phyloP scores from a whole-genome alignment of 2,797 vertebrate species.

The Myotis findleyi region DNA sequence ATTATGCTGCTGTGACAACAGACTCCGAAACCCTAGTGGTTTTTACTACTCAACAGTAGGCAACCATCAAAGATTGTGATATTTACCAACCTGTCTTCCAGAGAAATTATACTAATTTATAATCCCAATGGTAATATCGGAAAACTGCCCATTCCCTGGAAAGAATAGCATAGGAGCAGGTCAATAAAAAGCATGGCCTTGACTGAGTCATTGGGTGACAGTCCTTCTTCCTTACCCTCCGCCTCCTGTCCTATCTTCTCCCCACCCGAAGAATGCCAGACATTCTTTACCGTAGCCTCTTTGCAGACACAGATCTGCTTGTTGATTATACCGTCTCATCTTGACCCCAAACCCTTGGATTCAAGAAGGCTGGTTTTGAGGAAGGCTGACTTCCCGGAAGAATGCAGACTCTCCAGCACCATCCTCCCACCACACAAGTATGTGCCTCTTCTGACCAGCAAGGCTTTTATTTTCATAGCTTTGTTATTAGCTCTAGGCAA shows the following conservation, averaged over 20 bases:
- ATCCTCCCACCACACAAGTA: neutral
- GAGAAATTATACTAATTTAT: neutral
- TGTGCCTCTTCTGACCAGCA: neutral
- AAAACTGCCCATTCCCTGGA: neutral
- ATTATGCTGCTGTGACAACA: neutral
- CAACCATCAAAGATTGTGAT: neutral
- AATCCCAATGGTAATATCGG: neutral
- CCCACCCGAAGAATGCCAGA: neutral
- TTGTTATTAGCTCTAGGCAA: slow-evolving; percentile 50
- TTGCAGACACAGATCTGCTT: neutral
- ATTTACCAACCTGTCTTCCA: neutral
- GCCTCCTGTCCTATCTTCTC: neutral
- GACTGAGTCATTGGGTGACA: neutral
- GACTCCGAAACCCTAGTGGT: neutral
- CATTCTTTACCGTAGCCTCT: slow-evolving; percentile 34
- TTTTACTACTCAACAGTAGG: neutral
- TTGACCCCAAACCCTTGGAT: slow-evolving; percentile 38
- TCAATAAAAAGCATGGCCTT: neutral
- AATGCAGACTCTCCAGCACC: neutral
- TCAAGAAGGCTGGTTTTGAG: neutral
- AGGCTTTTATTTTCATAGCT: slow-evolving; percentile 64
- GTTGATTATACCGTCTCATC: slow-evolving; percentile 1
- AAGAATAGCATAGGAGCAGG: neutral
- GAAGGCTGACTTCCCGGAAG: neutral
- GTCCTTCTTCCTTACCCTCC: neutral